Percentiles rank a stretch among this genome's conserved stretches.
Evolutionary conservation across 2,113 vertebrate species (phyloP).

Genomic region (Gadus macrocephalus): DNA sequence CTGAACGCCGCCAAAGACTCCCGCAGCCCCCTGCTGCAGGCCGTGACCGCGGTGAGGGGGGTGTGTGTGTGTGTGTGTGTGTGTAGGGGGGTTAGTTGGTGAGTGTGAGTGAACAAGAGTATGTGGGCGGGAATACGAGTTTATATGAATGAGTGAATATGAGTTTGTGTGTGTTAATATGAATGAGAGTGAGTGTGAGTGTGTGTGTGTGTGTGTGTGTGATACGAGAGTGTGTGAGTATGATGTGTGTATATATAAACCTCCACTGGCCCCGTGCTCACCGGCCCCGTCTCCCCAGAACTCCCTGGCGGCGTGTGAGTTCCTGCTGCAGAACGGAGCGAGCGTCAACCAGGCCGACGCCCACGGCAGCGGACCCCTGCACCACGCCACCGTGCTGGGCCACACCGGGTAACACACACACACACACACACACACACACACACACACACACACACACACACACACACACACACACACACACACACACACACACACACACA

Average conservation of each 20-base stretch:
- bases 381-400: constrained; percentile 85
- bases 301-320: constrained; percentile 87
- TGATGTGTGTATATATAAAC: background rate
- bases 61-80: background rate
- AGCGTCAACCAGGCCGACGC: constrained; percentile 82
- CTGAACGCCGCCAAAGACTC: constrained; percentile 75
- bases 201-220: constrained; percentile 7
- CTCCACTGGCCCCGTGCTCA: constrained; percentile 1
- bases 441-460: no score
- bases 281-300: constrained; percentile 63
- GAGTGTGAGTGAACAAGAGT: no score
- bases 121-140: no score
- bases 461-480: no score
- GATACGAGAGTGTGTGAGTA: background rate
- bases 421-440: no score
- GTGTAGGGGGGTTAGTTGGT: background rate
- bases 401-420: constrained; percentile 78
- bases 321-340: constrained; percentile 87
- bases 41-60: constrained; percentile 75
- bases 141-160: background rate
- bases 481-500: no score
- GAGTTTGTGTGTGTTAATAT: background rate
- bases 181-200: no score
- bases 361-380: constrained; percentile 77
- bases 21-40: constrained; percentile 83